A percentile compares a stretch with the other conserved stretches of the same genome.
These are phyloP conservation scores for Tetramorium bicarinatum DNA, from an alignment of 2,888 invertebrate genomes.

Conservation along the genomic window DNA sequence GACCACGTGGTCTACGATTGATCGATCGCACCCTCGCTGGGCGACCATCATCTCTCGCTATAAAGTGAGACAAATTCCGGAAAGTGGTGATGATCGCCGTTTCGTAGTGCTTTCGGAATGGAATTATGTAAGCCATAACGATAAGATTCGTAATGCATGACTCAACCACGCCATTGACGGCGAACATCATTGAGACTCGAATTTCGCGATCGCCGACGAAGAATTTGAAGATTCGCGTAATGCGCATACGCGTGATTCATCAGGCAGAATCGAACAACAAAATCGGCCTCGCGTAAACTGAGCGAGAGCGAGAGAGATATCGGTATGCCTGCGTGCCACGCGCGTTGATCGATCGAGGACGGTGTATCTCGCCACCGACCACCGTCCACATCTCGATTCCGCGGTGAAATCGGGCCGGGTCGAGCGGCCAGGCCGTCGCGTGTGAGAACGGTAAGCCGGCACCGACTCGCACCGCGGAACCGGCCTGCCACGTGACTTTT, in stretches of 20 bases:
- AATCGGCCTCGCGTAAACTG: not conserved
- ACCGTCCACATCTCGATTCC: slow-evolving; percentile 59
- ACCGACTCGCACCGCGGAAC: slow-evolving; percentile 47
- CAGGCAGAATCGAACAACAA: not conserved
- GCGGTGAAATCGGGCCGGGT: slow-evolving; percentile 71
- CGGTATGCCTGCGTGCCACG: slow-evolving; percentile 17
- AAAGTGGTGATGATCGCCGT: slow-evolving; percentile 4
- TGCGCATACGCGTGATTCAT: slow-evolving; percentile 16
- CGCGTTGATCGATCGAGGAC: slow-evolving; percentile 40
- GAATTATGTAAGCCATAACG: slow-evolving; percentile 17
- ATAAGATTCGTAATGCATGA: slow-evolving; percentile 9
- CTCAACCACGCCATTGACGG: not conserved
- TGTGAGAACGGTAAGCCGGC: slow-evolving; percentile 66
- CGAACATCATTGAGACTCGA: not conserved
- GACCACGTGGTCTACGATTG: slow-evolving; percentile 57
- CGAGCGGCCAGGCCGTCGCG: slow-evolving; percentile 51
- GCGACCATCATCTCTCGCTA: slow-evolving; percentile 55
- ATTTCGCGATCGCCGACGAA: not conserved
- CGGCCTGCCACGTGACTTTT: slow-evolving; percentile 67
- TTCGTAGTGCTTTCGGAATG: not conserved
- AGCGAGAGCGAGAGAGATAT: not conserved
- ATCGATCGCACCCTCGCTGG: slow-evolving; percentile 51
- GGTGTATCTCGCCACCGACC: slow-evolving; percentile 45
- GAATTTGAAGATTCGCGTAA: not conserved
- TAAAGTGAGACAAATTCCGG: not conserved